These are phyloP conservation scores for Drosophila colorata DNA, from an alignment of 2,888 invertebrate species.

Conservation along the genomic window DNA sequence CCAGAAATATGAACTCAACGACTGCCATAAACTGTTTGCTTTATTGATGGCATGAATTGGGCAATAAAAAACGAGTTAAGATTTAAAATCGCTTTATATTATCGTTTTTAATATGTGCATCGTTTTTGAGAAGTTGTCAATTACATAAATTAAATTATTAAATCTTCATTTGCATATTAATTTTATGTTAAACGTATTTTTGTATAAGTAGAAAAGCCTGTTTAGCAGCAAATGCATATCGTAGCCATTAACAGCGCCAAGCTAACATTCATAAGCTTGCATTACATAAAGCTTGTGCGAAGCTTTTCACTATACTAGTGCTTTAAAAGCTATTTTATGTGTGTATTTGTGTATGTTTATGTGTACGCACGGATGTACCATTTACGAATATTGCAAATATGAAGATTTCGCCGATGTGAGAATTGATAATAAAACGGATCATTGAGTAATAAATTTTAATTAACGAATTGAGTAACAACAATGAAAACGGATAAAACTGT, in stretches of 20 bases:
- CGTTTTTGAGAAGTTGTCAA: background rate
- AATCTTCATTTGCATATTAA: background rate
- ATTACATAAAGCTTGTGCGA: background rate
- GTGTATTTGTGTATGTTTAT: no score
- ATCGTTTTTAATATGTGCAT: background rate
- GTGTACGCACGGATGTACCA: no score
- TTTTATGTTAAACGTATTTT: background rate
- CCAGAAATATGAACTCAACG: no score
- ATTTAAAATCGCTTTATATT: background rate
- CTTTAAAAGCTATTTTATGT: background rate
- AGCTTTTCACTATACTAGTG: background rate
- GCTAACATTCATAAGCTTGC: constrained; percentile 1
- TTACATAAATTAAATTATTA: background rate
- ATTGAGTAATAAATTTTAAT: no score
- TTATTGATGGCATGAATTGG: background rate
- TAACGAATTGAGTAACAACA: no score
- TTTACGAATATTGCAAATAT: no score
- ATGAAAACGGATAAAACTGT: no score
- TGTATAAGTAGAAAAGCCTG: background rate
- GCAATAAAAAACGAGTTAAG: background rate
- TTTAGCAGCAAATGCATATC: background rate
- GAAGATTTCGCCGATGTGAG: no score
- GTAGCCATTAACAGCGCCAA: background rate
- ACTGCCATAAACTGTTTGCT: no score
- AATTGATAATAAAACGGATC: no score